Base-by-base conservation (phyloP, 2,888 invertebrate species). In the Acleris literana region DNA sequence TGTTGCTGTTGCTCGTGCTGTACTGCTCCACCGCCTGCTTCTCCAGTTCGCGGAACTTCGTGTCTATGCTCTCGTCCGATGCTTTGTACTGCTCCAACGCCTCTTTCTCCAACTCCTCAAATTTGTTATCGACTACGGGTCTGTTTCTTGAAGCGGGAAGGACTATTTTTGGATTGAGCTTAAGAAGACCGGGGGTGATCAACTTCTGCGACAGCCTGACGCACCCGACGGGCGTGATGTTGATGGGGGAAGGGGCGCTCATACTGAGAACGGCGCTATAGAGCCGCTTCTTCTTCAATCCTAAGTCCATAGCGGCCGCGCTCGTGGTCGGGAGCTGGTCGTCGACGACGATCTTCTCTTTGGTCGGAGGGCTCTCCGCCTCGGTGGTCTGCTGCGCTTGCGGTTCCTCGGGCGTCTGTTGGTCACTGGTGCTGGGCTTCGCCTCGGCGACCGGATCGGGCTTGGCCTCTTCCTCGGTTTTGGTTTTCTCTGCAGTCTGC, bases 11-110 rank as follows among this genome's bases (percentile, higher is more conserved):
- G 71, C 92, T 92, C 0, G 86, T 86, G 74, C 93, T 93, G 80
- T 95, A 95, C 76, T 95, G 95, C 74, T 95, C 95, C 58, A 94
- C 93, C 0, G 95, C 95, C 74, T 95, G 94, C 67, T 94, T 92
- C 75, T 95, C 95, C 65, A 95, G 82, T 70, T 95, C 95, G 62
- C 93, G 90, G 77, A 93, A 94, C 72, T 93, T 94, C 9, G 93
- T 93, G 72, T 94, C 94, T 76, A 93, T 94, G 71, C 93, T 93
- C 73, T 93, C 93, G 70, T 93, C 92, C 6, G 92, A 93, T n/a
- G 93, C 92, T 76, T 94, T 94, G 72, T 93, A 93, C 72, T 94
- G 93, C 75, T 94, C 94, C 60, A 94, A 75, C 1, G 94, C 94
- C 77, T 94, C 93, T 68, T 93, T 92, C 76, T 94, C 94, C 55